A percentile compares a stretch with the other conserved stretches of the same genome.
Conservation (phyloP, 2,797 vertebrate genomes). For the Heterohyrax brucei region DNA sequence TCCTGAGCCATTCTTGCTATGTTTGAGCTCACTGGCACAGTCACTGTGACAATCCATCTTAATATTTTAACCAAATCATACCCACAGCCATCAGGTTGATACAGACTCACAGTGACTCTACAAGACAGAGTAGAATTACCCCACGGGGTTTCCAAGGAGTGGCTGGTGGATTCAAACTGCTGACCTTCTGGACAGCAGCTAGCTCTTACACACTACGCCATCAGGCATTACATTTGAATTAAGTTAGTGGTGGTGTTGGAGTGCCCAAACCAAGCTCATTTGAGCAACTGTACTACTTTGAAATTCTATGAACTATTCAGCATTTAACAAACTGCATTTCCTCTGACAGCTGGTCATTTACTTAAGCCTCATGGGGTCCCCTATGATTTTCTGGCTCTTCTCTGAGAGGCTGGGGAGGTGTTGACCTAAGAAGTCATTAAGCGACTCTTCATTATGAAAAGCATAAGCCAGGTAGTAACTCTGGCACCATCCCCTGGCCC, state of each 20-base stretch:
- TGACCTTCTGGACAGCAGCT: too few relatives aligned
- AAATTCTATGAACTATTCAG: not conserved
- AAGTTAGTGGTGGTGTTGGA: not conserved
- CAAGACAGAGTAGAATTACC: too few relatives aligned
- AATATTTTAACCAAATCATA: too few relatives aligned
- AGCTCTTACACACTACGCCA: too few relatives aligned
- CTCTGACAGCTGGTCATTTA: constrained; percentile 23
- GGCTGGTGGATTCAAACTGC: too few relatives aligned
- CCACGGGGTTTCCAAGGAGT: too few relatives aligned
- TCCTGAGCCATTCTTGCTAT: too few relatives aligned
- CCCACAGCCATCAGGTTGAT: too few relatives aligned
- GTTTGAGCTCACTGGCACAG: too few relatives aligned
- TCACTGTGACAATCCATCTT: too few relatives aligned
- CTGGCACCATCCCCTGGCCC: not conserved
- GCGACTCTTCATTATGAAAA: not conserved
- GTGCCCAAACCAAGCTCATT: constrained; percentile 22
- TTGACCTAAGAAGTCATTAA: not conserved
- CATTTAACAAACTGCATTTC: not conserved
- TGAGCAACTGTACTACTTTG: constrained; percentile 24
- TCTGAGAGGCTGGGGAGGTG: not conserved
- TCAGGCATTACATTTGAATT: not conserved
- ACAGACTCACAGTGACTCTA: too few relatives aligned
- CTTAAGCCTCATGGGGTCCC: not conserved
- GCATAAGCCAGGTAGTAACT: not conserved
- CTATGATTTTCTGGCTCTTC: not conserved